These are phyloP conservation scores for Chloromyia formosa DNA, from an alignment of 2,888 invertebrate species.

Conservation along the genomic window DNA sequence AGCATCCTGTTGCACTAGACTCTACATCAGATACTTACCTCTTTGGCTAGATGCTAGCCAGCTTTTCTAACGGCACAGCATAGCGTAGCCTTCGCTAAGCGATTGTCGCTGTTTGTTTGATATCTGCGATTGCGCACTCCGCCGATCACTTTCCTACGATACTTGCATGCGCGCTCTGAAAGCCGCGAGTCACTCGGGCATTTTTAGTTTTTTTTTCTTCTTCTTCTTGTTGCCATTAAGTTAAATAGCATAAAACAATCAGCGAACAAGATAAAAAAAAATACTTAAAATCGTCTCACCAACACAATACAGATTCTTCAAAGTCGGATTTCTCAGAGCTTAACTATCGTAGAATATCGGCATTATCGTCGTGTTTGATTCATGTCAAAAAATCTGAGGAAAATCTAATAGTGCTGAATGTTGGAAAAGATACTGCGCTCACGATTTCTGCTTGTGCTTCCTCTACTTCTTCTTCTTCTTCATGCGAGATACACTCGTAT, in stretches of 20 bases:
- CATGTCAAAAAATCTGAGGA: constrained; percentile 17
- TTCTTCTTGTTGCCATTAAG: constrained; percentile 30
- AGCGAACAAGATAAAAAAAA: constrained; percentile 11
- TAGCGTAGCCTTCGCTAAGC: background rate
- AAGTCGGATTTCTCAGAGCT: background rate
- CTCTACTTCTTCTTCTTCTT: too few relatives aligned
- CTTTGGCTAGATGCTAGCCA: background rate
- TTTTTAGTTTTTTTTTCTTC: background rate
- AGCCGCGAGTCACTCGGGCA: background rate
- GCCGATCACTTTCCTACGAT: constrained; percentile 35
- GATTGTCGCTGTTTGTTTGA: constrained; percentile 12
- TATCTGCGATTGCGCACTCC: constrained; percentile 35
- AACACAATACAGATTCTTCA: constrained; percentile 21
- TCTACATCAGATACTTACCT: background rate
- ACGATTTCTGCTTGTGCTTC: constrained; percentile 5
- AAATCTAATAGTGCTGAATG: constrained; percentile 29
- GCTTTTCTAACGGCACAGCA: background rate
- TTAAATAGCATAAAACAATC: constrained; percentile 21
- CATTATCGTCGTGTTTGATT: background rate
- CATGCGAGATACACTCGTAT: too few relatives aligned
- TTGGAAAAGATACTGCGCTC: constrained; percentile 13
- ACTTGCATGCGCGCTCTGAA: constrained; percentile 7
- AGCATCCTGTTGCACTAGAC: background rate
- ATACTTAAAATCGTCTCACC: constrained; percentile 27
- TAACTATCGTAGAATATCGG: background rate